Percentiles rank a stretch among this genome's conserved stretches.
These are phyloP conservation scores for Amphiprion ocellaris DNA, from an alignment of 2,113 vertebrate genomes.

Conservation along the genomic window DNA sequence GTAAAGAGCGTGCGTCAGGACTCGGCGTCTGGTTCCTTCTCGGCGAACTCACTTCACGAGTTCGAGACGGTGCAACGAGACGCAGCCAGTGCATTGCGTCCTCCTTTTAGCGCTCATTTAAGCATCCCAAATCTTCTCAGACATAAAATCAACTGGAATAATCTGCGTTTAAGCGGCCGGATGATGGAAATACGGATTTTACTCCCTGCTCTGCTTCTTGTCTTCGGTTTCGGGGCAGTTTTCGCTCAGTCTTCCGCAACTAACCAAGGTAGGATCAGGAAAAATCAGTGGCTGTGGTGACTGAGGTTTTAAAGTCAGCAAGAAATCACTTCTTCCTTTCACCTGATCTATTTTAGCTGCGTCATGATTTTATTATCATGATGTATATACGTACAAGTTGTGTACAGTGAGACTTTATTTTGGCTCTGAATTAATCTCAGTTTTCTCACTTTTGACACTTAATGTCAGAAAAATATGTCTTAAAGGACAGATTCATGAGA, in stretches of 20 bases:
- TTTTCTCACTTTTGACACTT: neutral
- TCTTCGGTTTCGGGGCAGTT: conserved; percentile 63
- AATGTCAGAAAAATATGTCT: too few relatives aligned
- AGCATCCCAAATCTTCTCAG: neutral
- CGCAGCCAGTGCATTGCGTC: neutral
- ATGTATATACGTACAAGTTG: too few relatives aligned
- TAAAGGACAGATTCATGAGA: too few relatives aligned
- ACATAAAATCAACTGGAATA: neutral
- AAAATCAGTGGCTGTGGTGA: conserved; percentile 1
- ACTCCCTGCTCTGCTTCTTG: conserved; percentile 63
- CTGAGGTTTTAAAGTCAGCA: neutral
- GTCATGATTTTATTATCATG: neutral
- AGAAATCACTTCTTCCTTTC: neutral
- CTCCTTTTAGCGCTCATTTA: neutral
- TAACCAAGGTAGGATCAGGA: conserved; percentile 53
- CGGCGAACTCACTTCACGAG: conserved; percentile 1
- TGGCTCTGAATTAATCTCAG: neutral
- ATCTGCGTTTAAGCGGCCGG: neutral
- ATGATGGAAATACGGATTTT: conserved; percentile 68
- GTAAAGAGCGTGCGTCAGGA: conserved; percentile 59
- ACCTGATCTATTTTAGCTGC: neutral
- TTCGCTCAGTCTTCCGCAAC: conserved; percentile 60
- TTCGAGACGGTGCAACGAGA: neutral
- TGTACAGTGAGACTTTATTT: too few relatives aligned
- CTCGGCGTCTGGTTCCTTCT: conserved; percentile 36